phyloP scores from a whole-genome alignment of 1,140 invertebrate genomes.

The Scaptomyza montana region DNA sequence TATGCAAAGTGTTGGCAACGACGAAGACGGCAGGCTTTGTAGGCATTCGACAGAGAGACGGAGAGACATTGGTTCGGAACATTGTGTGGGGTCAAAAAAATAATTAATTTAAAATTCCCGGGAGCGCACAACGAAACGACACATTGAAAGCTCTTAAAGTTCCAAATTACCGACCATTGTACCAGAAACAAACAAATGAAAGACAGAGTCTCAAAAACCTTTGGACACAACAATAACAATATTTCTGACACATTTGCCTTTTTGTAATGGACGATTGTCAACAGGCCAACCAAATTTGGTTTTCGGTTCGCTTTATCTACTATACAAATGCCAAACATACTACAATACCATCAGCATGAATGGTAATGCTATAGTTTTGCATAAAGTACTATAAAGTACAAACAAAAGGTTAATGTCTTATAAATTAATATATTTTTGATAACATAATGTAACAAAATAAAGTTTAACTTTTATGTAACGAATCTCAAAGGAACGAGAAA shows the following conservation, averaged over 20 bases:
- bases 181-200: slow-evolving; percentile 70
- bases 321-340: slow-evolving; percentile 20
- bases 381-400: background rate
- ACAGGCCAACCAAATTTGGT: slow-evolving; percentile 55
- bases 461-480: no score
- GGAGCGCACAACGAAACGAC: slow-evolving; percentile 74
- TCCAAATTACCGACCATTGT: slow-evolving; percentile 81
- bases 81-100: slow-evolving; percentile 80
- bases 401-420: background rate
- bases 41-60: slow-evolving; percentile 29
- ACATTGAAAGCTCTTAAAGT: slow-evolving; percentile 82
- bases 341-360: background rate
- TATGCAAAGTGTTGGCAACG: slow-evolving; percentile 46
- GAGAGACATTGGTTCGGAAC: slow-evolving; percentile 28
- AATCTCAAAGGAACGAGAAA: no score
- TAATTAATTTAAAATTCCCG: slow-evolving; percentile 83
- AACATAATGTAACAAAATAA: no score
- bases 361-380: background rate
- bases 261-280: slow-evolving; percentile 73
- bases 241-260: slow-evolving; percentile 77
- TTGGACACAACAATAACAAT: slow-evolving; percentile 68
- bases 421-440: background rate
- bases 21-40: slow-evolving; percentile 36
- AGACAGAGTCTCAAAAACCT: slow-evolving; percentile 4
- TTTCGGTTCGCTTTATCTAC: slow-evolving; percentile 31